A percentile compares a stretch with the other conserved stretches of the same genome.
These are phyloP conservation scores for Phrynocephalus vlangalii DNA, from an alignment of 2,797 vertebrate species.

Conservation along the genomic window DNA sequence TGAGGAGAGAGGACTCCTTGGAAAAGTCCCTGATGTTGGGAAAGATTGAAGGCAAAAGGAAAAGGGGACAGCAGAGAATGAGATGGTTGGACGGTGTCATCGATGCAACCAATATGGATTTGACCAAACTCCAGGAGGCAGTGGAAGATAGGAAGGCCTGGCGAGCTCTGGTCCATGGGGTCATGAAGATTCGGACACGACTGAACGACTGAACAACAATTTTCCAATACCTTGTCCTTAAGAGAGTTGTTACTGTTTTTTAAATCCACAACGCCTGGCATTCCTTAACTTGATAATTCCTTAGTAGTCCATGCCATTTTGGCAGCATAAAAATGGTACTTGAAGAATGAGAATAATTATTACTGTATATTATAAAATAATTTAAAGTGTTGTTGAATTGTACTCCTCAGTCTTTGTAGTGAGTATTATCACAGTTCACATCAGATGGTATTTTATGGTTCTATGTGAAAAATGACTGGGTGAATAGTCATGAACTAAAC, in stretches of 20 bases:
- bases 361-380: background rate
- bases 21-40: no score
- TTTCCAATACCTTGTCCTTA: background rate
- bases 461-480: background rate
- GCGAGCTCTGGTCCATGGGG: no score
- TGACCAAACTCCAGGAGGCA: no score
- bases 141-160: no score
- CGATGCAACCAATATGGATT: no score
- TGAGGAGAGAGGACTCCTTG: no score
- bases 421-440: background rate
- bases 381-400: background rate
- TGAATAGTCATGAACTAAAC: background rate
- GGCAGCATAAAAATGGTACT: background rate
- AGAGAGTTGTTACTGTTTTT: background rate
- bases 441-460: background rate
- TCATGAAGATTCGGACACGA: no score
- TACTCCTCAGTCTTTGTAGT: background rate
- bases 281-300: background rate
- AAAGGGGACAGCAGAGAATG: no score
- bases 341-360: background rate
- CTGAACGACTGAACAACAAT: no score
- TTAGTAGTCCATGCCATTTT: background rate
- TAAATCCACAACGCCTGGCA: background rate
- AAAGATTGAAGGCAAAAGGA: no score
- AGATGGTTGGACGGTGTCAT: no score